Conservation (phyloP, 2,113 vertebrate genomes). For the Taurulus bubalis region DNA sequence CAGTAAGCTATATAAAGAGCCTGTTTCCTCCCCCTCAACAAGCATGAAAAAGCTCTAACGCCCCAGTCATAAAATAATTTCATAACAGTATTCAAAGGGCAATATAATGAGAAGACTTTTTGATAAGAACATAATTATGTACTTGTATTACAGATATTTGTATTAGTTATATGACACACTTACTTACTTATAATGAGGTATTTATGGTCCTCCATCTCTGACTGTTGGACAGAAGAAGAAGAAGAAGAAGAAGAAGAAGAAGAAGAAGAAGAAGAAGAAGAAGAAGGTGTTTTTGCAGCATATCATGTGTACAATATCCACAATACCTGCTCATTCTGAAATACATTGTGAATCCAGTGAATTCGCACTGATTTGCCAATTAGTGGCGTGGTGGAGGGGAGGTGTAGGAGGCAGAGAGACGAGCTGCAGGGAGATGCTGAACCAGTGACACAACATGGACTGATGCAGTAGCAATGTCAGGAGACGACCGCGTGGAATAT, state of each 20-base stretch:
- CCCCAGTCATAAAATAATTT: neutral
- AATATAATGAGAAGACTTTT: neutral
- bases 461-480: neutral
- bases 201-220: neutral
- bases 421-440: constrained; percentile 31
- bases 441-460: constrained; percentile 42
- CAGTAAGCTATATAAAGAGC: neutral
- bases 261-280: no score
- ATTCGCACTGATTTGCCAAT: constrained; percentile 53
- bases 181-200: neutral
- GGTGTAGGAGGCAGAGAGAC: constrained; percentile 44
- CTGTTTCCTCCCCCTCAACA: neutral
- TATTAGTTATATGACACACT: neutral
- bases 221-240: no score
- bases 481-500: neutral
- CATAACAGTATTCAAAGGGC: neutral
- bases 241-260: no score
- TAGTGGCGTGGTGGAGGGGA: constrained; percentile 48
- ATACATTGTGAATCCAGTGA: constrained; percentile 1
- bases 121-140: neutral
- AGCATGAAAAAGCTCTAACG: neutral
- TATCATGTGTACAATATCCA: neutral
- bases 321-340: constrained; percentile 18
- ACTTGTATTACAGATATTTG: neutral
- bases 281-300: neutral